Evolutionary conservation across 1,140 invertebrate genomes (phyloP).

Genomic region (Drosophila ironensis): DNA sequence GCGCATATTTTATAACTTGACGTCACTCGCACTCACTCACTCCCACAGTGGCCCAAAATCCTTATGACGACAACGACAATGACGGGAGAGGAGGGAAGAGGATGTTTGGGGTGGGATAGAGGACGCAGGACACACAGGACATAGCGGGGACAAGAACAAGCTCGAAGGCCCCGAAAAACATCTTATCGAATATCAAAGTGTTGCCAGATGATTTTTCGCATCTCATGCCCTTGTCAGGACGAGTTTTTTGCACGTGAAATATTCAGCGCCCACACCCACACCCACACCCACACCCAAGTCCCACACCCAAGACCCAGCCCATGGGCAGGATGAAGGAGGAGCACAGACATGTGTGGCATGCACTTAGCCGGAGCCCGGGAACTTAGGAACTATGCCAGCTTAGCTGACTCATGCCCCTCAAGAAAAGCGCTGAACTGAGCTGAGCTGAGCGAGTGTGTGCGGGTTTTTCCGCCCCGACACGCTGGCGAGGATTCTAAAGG

Average conservation of each 20-base stretch:
- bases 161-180: conserved; percentile 8
- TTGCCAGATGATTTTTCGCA: conserved; percentile 68
- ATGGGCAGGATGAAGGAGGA: background rate
- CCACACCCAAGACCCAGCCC: background rate
- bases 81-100: background rate
- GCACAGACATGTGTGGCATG: conserved; percentile 8
- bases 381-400: background rate
- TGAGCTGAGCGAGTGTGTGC: background rate
- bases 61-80: conserved; percentile 31
- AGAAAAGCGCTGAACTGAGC: background rate
- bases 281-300: background rate
- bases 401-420: background rate
- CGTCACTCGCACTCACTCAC: conserved; percentile 42
- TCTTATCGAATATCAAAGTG: conserved; percentile 78
- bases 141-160: background rate
- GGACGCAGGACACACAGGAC: too few species aligned
- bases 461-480: background rate
- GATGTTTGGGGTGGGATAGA: too few species aligned
- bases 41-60: conserved; percentile 6
- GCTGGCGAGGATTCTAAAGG: too few species aligned
- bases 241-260: conserved; percentile 57
- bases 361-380: background rate
- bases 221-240: conserved; percentile 33
- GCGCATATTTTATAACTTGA: conserved; percentile 75
- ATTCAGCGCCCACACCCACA: conserved; percentile 19